These are phyloP conservation scores for Helleia helle DNA, from an alignment of 2,888 invertebrate genomes.

Conservation along the genomic window DNA sequence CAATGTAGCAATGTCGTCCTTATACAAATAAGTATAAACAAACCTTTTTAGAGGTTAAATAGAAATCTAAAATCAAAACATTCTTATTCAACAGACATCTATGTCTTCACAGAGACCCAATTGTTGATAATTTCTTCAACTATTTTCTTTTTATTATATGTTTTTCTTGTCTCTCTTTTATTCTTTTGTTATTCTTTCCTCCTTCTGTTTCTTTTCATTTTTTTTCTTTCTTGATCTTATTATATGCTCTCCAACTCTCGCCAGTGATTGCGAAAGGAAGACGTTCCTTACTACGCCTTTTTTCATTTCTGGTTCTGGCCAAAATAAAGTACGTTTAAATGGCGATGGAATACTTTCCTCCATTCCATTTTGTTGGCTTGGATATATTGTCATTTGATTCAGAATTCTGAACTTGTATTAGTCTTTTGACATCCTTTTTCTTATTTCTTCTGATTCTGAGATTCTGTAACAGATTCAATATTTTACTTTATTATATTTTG, in stretches of 20 bases:
- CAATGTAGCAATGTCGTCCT: too few species aligned
- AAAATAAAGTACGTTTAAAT: conserved; percentile 17
- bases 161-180: conserved; percentile 15
- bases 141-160: conserved; percentile 13
- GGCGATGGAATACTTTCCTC: conserved; percentile 12
- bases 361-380: too few species aligned
- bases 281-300: conserved; percentile 15
- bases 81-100: neutral
- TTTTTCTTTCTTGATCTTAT: conserved; percentile 17
- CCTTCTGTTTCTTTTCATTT: conserved; percentile 15
- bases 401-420: too few species aligned
- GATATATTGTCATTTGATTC: too few species aligned
- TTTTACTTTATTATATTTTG: too few species aligned
- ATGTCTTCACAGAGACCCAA: conserved; percentile 9
- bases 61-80: too few species aligned
- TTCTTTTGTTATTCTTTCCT: conserved; percentile 12
- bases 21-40: too few species aligned
- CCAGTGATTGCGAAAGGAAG: conserved; percentile 17
- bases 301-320: conserved; percentile 17
- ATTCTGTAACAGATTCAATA: too few species aligned
- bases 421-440: too few species aligned
- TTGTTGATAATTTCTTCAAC: conserved; percentile 11
- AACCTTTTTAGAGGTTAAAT: too few species aligned
- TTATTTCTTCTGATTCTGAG: too few species aligned
- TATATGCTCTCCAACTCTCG: conserved; percentile 3